Evolutionary conservation across 2,113 vertebrate species (phyloP).

Genomic region (Apaloderma vittatum): DNA sequence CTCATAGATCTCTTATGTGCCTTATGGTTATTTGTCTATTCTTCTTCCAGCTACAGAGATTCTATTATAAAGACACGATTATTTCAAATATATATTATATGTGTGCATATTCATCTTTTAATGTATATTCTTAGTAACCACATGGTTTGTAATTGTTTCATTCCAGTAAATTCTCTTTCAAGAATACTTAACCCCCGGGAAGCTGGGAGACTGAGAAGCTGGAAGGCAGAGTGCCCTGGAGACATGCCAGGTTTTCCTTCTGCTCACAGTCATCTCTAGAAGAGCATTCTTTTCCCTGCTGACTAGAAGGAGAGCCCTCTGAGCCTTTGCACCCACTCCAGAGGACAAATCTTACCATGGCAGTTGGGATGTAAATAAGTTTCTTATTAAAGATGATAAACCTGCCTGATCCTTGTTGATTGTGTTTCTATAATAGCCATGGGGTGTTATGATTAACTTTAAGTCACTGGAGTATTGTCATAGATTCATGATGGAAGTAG

Average conservation of each 20-base stretch:
- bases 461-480: neutral
- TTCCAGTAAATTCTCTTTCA: neutral
- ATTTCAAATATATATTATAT: neutral
- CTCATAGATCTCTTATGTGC: neutral
- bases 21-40: neutral
- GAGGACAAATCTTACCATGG: neutral
- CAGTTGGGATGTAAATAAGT: neutral
- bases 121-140: neutral
- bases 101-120: neutral
- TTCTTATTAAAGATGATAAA: neutral
- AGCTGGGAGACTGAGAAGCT: neutral
- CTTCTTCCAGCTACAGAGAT: neutral
- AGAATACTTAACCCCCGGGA: neutral
- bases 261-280: neutral
- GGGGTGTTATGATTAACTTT: neutral
- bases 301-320: neutral
- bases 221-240: neutral
- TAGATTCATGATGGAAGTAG: neutral
- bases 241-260: neutral
- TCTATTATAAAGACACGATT: neutral
- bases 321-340: neutral
- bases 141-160: neutral
- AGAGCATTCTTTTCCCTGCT: neutral
- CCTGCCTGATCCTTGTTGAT: neutral
- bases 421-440: neutral